Evolutionary conservation across 2,113 vertebrate genomes (phyloP), one percentile per base, ranked within the genome.

Genomic region (Cichladusa arquata): DNA sequence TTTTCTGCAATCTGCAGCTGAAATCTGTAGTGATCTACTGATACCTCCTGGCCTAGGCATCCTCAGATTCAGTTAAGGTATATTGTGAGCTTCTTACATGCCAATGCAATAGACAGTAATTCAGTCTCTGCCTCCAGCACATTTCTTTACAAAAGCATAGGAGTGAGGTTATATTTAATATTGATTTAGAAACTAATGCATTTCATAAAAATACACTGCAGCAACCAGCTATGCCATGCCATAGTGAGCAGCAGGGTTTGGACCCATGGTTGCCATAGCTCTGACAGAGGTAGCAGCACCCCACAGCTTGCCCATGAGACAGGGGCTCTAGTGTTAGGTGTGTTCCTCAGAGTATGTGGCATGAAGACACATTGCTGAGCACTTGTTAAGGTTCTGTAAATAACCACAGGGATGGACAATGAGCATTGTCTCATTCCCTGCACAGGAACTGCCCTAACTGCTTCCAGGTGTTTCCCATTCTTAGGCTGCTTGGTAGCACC

Each of bases 271-370:
- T 69, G 28, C 31, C 2, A 0, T 3, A 28, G 54, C 31, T 51
- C 4, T 1, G 2, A 10, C 24, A 38, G 28, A 20, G 15, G 29
- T 3, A 1, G 14, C 26, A 31, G 14, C 11, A 5, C 31, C 26
- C 65, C 51, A 33, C 17, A 53, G 45, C 53, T 31, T 31, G 40
- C 7, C 1, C 3, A 1, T 1, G 8, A 16, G 40, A 40, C 70
- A 31, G 31, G 11, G 19, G 14, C 65, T 25, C 0, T 0, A 3
- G 67, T 2, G 4, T 42, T 45, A 8, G 31, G 0, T 16, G 2
- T 4, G 8, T 8, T 54, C 44, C 48, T 60, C 47, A 13, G 2
- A 2, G 29, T 6, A 5, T 0, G 12, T 20, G 50, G 12, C 42
- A 48, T 31, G 33, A 38, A 42, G 24, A 44, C 5, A 4, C 10